A percentile compares a stretch with the other conserved stretches of the same genome.
phyloP scores from a whole-genome alignment of 2,888 invertebrate genomes.

The Ennomos erosarius region DNA sequence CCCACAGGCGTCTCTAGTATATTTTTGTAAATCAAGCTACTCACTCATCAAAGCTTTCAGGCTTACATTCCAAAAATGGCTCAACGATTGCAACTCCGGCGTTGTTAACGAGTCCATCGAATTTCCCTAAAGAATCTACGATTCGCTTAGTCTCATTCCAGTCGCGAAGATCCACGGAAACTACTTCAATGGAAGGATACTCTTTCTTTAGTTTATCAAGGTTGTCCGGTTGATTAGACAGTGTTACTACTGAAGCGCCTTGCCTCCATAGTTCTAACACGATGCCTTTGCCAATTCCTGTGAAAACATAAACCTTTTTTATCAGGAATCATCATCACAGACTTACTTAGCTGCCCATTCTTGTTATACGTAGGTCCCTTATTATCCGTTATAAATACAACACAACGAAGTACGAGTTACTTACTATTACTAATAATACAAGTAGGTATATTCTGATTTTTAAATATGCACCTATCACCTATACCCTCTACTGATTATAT shows the following conservation, averaged over 20 bases:
- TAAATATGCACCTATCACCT: too few relatives aligned
- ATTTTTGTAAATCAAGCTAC: conserved; percentile 34
- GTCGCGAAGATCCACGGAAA: conserved; percentile 88
- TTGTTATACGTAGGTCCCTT: background rate
- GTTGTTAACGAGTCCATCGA: conserved; percentile 95
- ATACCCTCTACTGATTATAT: too few relatives aligned
- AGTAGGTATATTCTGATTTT: too few relatives aligned
- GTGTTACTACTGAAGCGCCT: conserved; percentile 90
- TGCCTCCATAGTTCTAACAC: conserved; percentile 87
- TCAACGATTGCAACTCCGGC: conserved; percentile 90
- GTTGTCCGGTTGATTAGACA: conserved; percentile 88
- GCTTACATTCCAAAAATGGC: conserved; percentile 89
- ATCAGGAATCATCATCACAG: background rate
- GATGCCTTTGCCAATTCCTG: conserved; percentile 90
- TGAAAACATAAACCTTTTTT: conserved; percentile 2
- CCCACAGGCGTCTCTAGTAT: too few relatives aligned
- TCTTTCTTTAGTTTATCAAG: conserved; percentile 86
- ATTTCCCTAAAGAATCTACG: conserved; percentile 82
- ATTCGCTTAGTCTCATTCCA: conserved; percentile 89
- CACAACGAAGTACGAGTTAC: background rate
- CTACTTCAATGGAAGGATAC: conserved; percentile 85
- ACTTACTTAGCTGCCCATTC: background rate
- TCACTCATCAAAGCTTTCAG: conserved; percentile 89
- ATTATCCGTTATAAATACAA: conserved; percentile 7
- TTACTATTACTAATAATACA: too few relatives aligned